These are phyloP conservation scores for Watsonalla binaria DNA, from an alignment of 2,888 invertebrate species.

Conservation along the genomic window DNA sequence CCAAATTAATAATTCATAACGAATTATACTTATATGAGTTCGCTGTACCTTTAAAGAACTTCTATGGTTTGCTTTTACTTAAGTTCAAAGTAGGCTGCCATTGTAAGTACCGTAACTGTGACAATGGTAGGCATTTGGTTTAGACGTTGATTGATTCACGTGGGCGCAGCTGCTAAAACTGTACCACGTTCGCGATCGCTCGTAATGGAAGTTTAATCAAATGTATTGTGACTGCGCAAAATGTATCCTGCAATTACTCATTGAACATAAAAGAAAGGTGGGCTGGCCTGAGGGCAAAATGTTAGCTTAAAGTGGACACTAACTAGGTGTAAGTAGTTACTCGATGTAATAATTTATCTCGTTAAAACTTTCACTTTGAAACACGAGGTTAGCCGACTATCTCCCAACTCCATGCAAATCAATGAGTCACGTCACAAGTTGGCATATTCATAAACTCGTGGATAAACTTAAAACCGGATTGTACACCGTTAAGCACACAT, in stretches of 20 bases:
- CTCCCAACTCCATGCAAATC: constrained; percentile 22
- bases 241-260: not conserved
- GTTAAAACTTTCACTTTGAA: constrained; percentile 49
- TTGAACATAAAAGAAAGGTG: not conserved
- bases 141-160: not conserved
- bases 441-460: constrained; percentile 15
- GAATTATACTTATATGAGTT: no score
- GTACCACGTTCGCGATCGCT: constrained; percentile 7
- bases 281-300: constrained; percentile 17
- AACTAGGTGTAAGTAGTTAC: not conserved
- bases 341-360: constrained; percentile 31
- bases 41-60: no score
- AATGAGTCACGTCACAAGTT: constrained; percentile 28
- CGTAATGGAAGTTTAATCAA: not conserved
- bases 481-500: constrained; percentile 63
- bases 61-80: constrained; percentile 6
- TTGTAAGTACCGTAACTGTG: no score
- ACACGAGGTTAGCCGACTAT: constrained; percentile 36
- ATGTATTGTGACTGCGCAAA: not conserved
- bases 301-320: constrained; percentile 11
- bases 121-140: constrained; percentile 7
- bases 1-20: no score
- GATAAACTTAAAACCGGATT: constrained; percentile 50
- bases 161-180: not conserved
- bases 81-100: no score